Percentiles rank a stretch among this genome's conserved stretches.
Conservation (phyloP, 2,797 vertebrate species). For the Malurus splendens region DNA sequence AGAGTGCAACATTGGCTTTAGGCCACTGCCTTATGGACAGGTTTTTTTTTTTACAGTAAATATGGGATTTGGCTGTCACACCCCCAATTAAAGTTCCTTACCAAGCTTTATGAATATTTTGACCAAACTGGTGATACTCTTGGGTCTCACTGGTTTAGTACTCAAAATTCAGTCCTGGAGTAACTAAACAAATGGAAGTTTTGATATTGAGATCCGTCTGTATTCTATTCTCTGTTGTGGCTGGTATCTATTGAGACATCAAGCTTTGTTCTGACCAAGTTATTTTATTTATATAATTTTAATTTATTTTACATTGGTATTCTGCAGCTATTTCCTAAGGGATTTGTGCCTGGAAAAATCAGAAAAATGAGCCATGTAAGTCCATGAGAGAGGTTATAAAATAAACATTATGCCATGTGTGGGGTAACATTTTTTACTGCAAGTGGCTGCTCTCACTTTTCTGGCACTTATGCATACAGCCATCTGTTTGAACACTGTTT, state of each 20-base stretch:
- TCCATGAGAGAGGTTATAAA: constrained; percentile 61
- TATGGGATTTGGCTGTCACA: background rate
- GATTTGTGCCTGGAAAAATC: constrained; percentile 61
- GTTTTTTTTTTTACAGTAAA: background rate
- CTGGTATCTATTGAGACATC: background rate
- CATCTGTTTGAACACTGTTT: constrained; percentile 76
- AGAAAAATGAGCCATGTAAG: constrained; percentile 61
- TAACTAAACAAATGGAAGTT: background rate
- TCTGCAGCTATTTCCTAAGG: constrained; percentile 35
- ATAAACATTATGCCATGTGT: constrained; percentile 73
- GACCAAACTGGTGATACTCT: background rate
- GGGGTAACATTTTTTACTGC: constrained; percentile 63
- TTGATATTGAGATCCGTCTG: background rate
- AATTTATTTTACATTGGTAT: constrained; percentile 31
- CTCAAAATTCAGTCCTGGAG: background rate
- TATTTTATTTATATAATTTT: constrained; percentile 36
- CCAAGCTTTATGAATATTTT: background rate
- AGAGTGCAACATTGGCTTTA: background rate
- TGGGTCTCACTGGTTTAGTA: background rate
- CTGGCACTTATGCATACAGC: constrained; percentile 66
- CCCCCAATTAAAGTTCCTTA: background rate
- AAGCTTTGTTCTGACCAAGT: background rate
- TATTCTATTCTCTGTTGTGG: background rate
- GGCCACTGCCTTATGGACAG: background rate
- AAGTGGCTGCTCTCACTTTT: constrained; percentile 74